A percentile compares a stretch with the other conserved stretches of the same genome.
phyloP scores from a whole-genome alignment of 2,888 invertebrate species.

The Shargacucullia verbasci region DNA sequence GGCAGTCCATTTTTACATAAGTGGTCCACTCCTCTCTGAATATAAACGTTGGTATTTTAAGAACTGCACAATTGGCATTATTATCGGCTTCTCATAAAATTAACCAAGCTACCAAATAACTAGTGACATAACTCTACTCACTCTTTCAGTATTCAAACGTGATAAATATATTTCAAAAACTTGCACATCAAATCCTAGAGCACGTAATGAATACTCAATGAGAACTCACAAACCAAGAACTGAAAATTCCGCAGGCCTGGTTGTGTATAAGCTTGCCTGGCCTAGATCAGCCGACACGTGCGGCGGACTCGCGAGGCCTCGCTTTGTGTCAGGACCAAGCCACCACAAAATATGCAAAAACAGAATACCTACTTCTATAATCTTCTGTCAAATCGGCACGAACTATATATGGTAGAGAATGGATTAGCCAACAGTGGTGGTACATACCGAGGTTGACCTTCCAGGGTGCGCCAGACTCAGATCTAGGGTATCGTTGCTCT shows the following conservation, averaged over 20 bases:
- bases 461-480: no score
- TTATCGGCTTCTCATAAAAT: no score
- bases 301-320: slow-evolving; percentile 34
- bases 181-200: slow-evolving; percentile 40
- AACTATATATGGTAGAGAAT: no score
- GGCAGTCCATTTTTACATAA: no score
- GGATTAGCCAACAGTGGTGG: no score
- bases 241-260: slow-evolving; percentile 34
- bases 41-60: no score
- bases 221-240: slow-evolving; percentile 21
- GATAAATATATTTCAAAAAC: slow-evolving; percentile 29
- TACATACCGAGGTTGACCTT: no score
- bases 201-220: slow-evolving; percentile 39
- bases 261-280: slow-evolving; percentile 46
- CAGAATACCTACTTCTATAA: slow-evolving; percentile 17
- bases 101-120: no score
- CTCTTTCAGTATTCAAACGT: not conserved
- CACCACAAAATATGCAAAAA: not conserved
- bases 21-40: no score
- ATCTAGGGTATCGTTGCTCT: no score
- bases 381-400: no score
- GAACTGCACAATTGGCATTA: no score
- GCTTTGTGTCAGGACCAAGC: slow-evolving; percentile 38
- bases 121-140: not conserved
- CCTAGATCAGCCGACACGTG: slow-evolving; percentile 45